These are phyloP conservation scores for Avahi laniger DNA, from an alignment of 2,797 vertebrate genomes.

Conservation along the genomic window DNA sequence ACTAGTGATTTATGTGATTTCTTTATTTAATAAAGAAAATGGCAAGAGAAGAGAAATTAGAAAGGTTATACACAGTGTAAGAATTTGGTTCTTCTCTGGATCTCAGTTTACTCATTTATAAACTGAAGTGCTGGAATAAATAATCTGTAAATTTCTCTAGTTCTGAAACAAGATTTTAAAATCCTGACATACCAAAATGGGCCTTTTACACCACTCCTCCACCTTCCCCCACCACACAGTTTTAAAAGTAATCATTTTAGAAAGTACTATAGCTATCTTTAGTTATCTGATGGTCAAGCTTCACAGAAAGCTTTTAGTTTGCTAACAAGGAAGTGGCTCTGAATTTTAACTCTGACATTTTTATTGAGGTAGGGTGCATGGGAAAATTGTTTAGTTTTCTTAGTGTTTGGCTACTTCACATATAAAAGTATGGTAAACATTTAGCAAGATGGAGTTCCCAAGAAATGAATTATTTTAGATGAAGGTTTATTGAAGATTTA, in stretches of 20 bases:
- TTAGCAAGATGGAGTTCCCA: background rate
- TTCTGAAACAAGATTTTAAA: slow-evolving; percentile 30
- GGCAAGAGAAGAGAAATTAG: background rate
- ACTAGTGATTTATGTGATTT: background rate
- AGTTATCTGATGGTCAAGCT: background rate
- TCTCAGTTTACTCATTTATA: background rate
- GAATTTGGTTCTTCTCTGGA: background rate
- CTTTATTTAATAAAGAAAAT: no score
- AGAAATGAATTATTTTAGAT: background rate
- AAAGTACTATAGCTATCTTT: background rate
- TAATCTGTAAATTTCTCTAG: background rate
- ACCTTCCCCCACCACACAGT: background rate
- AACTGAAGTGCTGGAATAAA: slow-evolving; percentile 10
- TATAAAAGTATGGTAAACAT: background rate
- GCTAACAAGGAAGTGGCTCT: background rate
- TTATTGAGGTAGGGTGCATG: background rate
- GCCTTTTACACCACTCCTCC: background rate
- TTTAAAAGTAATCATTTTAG: background rate
- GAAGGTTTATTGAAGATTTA: background rate
- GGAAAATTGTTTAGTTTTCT: background rate
- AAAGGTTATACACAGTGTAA: background rate
- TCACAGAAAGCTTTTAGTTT: slow-evolving; percentile 26
- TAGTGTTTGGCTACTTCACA: background rate
- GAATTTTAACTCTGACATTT: background rate
- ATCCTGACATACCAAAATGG: background rate